Conservation (phyloP, 92 coral and sea anemone species). For the Bergia puertoricense region DNA sequence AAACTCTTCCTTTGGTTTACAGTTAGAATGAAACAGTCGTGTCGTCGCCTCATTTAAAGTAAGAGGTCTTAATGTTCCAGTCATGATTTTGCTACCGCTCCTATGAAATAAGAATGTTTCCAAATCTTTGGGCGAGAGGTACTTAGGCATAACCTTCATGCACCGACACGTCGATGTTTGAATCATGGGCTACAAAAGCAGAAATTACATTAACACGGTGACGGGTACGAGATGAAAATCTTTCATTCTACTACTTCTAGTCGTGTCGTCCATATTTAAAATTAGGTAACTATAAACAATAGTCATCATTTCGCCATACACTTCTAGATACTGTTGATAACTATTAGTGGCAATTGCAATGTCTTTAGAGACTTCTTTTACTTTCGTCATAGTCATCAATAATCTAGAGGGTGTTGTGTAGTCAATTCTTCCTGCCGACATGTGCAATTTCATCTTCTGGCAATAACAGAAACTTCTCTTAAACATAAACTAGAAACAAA, state of each 20-base stretch:
- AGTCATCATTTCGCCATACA: slow-evolving; percentile 13
- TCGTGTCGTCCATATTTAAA: slow-evolving; percentile 13
- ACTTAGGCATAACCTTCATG: slow-evolving; percentile 13
- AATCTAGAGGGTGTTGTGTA: slow-evolving; percentile 13
- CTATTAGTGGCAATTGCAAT: slow-evolving; percentile 13
- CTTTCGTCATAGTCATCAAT: slow-evolving; percentile 13
- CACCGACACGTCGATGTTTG: slow-evolving; percentile 15
- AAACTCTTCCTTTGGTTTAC: slow-evolving; percentile 13
- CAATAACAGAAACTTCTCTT: slow-evolving; percentile 12
- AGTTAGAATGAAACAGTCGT: not conserved
- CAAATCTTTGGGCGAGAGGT: slow-evolving; percentile 7
- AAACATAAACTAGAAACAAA: slow-evolving; percentile 10
- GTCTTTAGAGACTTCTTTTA: slow-evolving; percentile 9
- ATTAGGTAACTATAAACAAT: slow-evolving; percentile 10
- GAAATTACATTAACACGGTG: slow-evolving; percentile 9
- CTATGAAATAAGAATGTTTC: not conserved
- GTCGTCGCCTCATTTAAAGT: slow-evolving; percentile 2
- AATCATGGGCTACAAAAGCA: slow-evolving; percentile 10
- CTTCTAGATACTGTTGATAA: slow-evolving; percentile 9
- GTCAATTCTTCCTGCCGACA: slow-evolving; percentile 14
- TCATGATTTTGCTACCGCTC: slow-evolving; percentile 8
- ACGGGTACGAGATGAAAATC: slow-evolving; percentile 11
- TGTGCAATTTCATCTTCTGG: slow-evolving; percentile 13
- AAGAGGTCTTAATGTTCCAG: slow-evolving; percentile 11
- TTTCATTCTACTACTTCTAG: slow-evolving; percentile 2